Percentiles rank a stretch among this genome's conserved stretches.
Conservation (phyloP, 2,113 vertebrate species). For the Beaufortia kweichowensis region DNA sequence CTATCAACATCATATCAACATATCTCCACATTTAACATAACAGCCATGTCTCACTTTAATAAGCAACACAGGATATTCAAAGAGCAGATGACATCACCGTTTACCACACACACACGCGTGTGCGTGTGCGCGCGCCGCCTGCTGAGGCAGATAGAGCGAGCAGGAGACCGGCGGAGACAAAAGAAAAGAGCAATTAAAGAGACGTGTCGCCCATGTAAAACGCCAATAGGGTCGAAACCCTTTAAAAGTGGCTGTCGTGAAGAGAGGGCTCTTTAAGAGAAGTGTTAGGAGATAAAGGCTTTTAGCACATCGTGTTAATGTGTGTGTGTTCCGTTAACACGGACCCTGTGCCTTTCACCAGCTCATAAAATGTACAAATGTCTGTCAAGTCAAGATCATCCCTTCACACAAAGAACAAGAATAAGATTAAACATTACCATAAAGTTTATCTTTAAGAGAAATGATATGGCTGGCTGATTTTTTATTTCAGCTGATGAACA, state of each 20-base stretch:
- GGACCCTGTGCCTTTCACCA: not conserved
- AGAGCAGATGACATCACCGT: not conserved
- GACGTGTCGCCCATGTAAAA: constrained; percentile 78
- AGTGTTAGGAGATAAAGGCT: constrained; percentile 60
- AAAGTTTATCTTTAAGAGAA: too few relatives aligned
- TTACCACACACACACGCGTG: constrained; percentile 15
- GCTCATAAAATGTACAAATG: not conserved
- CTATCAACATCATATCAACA: too few relatives aligned
- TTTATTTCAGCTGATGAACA: too few relatives aligned
- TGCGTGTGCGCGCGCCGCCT: not conserved
- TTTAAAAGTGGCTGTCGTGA: constrained; percentile 59
- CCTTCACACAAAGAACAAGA: too few relatives aligned
- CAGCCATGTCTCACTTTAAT: not conserved
- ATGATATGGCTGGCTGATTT: too few relatives aligned
- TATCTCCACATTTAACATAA: not conserved
- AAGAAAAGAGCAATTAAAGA: constrained; percentile 70
- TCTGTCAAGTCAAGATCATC: too few relatives aligned
- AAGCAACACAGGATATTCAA: not conserved
- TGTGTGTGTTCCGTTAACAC: not conserved
- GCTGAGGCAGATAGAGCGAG: constrained; percentile 25
- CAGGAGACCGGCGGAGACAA: constrained; percentile 33
- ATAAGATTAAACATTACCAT: too few relatives aligned
- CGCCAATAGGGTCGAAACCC: constrained; percentile 76
- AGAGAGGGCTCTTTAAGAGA: constrained; percentile 56
- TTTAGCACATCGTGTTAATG: constrained; percentile 42